These are phyloP conservation scores for Ciconia nigra DNA, from an alignment of 2,797 vertebrate genomes.

Conservation along the genomic window DNA sequence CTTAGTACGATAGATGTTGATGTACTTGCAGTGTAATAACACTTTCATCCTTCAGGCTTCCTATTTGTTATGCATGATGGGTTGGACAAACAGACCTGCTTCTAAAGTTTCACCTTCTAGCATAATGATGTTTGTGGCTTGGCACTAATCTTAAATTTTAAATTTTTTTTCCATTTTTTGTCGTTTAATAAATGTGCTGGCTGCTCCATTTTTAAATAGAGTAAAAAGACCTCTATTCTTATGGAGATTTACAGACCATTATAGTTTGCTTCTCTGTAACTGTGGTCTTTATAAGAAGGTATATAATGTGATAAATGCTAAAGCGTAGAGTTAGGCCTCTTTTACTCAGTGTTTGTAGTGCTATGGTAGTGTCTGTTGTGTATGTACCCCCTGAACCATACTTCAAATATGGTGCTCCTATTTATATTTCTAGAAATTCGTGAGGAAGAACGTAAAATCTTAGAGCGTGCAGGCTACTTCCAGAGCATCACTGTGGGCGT, in stretches of 20 bases:
- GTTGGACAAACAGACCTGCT: background rate
- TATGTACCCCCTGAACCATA: background rate
- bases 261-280: background rate
- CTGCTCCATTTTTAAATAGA: background rate
- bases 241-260: background rate
- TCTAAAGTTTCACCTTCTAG: background rate
- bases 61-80: background rate
- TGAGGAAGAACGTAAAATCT: slow-evolving; percentile 83
- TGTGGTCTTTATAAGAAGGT: background rate
- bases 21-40: accelerated
- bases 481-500: slow-evolving; percentile 93
- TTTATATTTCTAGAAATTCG: slow-evolving; percentile 80
- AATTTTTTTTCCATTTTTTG: background rate
- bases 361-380: background rate
- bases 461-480: slow-evolving; percentile 89
- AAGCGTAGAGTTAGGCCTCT: background rate
- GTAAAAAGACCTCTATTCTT: background rate
- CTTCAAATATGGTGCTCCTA: background rate
- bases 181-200: background rate
- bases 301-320: background rate
- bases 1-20: background rate
- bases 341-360: background rate
- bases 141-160: background rate
- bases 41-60: background rate
- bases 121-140: background rate